Conservation (phyloP, 92 coral and sea anemone genomes). For the Blastomussa wellsi region DNA sequence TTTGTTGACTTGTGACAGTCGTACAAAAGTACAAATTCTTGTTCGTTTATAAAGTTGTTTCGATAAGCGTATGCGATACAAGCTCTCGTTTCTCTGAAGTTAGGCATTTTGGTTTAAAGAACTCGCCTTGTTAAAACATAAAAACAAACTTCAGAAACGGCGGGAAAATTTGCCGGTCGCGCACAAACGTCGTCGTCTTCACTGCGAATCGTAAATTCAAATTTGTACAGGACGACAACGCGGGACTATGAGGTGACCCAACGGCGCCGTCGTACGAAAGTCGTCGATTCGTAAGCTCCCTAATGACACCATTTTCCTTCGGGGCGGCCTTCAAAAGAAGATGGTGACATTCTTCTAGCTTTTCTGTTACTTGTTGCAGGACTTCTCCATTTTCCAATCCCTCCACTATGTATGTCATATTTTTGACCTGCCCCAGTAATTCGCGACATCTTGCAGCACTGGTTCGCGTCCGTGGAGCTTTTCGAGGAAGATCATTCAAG, state of each 20-base stretch:
- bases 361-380: background rate
- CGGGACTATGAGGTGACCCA: slow-evolving; percentile 10
- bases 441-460: slow-evolving; percentile 16
- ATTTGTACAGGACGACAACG: slow-evolving; percentile 7
- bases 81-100: too few species aligned
- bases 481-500: background rate
- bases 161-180: too few species aligned
- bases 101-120: too few species aligned
- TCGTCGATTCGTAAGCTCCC: slow-evolving; percentile 26
- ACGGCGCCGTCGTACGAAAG: too few species aligned
- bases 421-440: slow-evolving; percentile 12
- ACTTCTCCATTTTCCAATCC: background rate
- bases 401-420: slow-evolving; percentile 11
- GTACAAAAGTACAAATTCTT: too few species aligned
- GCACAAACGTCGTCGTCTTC: slow-evolving; percentile 43
- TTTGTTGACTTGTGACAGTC: too few species aligned
- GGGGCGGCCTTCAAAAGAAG: slow-evolving; percentile 1
- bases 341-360: background rate
- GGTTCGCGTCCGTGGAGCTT: background rate
- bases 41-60: too few species aligned
- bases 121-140: too few species aligned
- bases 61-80: too few species aligned
- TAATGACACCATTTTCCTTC: slow-evolving; percentile 14
- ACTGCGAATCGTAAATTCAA: slow-evolving; percentile 41
- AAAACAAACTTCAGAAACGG: too few species aligned